Base-by-base conservation (phyloP, 2,113 vertebrate species). In the Perccottus glenii region DNA sequence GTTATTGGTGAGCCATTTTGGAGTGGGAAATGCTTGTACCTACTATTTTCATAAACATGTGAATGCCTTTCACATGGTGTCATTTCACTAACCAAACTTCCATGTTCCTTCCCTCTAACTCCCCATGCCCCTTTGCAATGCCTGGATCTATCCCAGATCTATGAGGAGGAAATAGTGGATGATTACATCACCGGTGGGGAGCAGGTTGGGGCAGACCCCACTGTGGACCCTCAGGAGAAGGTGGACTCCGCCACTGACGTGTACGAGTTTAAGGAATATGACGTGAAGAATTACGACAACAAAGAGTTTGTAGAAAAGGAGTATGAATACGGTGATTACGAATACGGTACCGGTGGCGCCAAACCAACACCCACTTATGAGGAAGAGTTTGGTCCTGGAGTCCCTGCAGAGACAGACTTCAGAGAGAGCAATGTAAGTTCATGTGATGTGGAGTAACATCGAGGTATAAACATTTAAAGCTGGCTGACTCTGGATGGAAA, bases 141-240 rank as follows among this genome's bases (percentile, higher is more conserved):
- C 62, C 56, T 48, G 60, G 63, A 76, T 47, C 32, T 6, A 78
- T 82, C 33, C 27, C 92, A 96, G 94, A 93, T 75, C 58, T 93
- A 91, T 83, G 95, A 96, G 80, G 95, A 93, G 82, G 93, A 94
- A 68, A 95, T 95, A 81, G 93, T 94, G 84, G 96, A 98, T 85
- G 97, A 98, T 92, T 98, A 98, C 93, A 73, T 97, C 93, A 96
- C 96, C 60, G 96, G 95, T 81, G 94, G 94, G 91, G 96, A 98
- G 85, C 92, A 98, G 84, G 93, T 93, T 73, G 95, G 95, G 50
- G 89, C 85, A 58, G 94, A 95, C 66, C 87, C 92, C 81, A 95
- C 94, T 77, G 76, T 69, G 60, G 88, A 91, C 61, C 40, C 84
- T 48, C 19, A 77, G 15, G 75, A 60, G 64, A 85, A 77, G 0